Base-by-base conservation (phyloP, 2,113 vertebrate genomes). In the Buteo buteo region DNA sequence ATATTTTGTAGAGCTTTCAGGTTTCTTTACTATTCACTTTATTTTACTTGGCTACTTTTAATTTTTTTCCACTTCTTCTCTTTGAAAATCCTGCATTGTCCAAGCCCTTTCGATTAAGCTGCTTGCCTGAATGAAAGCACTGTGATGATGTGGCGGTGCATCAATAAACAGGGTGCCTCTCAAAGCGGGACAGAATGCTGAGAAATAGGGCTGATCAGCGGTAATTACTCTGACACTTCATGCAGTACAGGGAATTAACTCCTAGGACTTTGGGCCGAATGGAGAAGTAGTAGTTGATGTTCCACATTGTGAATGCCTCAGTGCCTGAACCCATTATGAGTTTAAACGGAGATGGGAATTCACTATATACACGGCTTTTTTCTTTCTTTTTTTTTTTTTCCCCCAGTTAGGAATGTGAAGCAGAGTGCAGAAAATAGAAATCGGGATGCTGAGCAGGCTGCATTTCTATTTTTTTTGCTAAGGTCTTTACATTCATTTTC, bases 211-310 rank as follows among this genome's bases (percentile, higher is more conserved):
- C 89, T 97, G 97, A 98, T 98, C 98, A 96, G 93, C 16, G 2
- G 94, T 98, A 98, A 98, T 98, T 98, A 97, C 97, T 95, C 96
- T 96, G 96, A 97, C 98, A 98, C 98, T 97, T 98, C 98, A 97
- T 96, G 97, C 97, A 97, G 96, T 94, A 98, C 96, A 97, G 95
- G 92, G 98, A 98, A 98, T 98, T 98, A 98, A 97, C 97, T 98
- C 96, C 97, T 93, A 97, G 97, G 98, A 98, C 98, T 98, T 98
- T 90, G 97, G 97, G 93, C 92, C 61, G 65, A 98, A 97, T 94
- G 84, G 81, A 91, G 96, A 95, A 97, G 94, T 96, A 96, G 96
- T 92, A 97, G 98, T 86, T 97, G 98, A 97, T 97, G 98, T 97
- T 96, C 97, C 93, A 97, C 70, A 90, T 72, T 95, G 96, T 98